phyloP scores from a whole-genome alignment of 2,113 vertebrate genomes.

The Tupaia tana region DNA sequence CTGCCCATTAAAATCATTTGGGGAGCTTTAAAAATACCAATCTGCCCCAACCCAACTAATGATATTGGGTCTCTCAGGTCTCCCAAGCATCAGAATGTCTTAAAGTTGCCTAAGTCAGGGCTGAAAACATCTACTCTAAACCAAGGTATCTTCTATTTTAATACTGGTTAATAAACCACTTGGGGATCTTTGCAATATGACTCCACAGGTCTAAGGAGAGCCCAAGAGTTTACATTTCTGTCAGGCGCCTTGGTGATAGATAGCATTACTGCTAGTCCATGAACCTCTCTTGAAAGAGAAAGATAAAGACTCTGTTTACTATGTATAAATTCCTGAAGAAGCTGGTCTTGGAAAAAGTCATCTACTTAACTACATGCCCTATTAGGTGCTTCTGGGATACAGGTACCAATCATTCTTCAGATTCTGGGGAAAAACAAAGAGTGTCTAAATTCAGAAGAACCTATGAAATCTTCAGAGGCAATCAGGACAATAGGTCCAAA shows the following conservation, averaged over 20 bases:
- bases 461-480: neutral
- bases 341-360: neutral
- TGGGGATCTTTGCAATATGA: neutral
- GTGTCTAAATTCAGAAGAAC: neutral
- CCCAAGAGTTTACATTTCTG: neutral
- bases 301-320: neutral
- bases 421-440: neutral
- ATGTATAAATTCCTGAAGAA: neutral
- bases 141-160: neutral
- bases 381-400: neutral
- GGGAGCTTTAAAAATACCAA: conserved; percentile 26
- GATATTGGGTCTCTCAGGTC: neutral
- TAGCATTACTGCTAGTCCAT: neutral
- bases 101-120: neutral
- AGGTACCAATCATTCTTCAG: neutral
- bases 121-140: neutral
- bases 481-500: neutral
- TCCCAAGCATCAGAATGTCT: neutral
- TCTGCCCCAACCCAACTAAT: neutral
- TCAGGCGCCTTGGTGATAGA: neutral
- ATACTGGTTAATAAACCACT: neutral
- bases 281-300: neutral
- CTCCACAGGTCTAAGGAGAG: neutral
- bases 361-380: neutral
- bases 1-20: conserved; percentile 45